Conservation (phyloP, 2,797 vertebrate species). For the Cyclopterus lumpus region DNA sequence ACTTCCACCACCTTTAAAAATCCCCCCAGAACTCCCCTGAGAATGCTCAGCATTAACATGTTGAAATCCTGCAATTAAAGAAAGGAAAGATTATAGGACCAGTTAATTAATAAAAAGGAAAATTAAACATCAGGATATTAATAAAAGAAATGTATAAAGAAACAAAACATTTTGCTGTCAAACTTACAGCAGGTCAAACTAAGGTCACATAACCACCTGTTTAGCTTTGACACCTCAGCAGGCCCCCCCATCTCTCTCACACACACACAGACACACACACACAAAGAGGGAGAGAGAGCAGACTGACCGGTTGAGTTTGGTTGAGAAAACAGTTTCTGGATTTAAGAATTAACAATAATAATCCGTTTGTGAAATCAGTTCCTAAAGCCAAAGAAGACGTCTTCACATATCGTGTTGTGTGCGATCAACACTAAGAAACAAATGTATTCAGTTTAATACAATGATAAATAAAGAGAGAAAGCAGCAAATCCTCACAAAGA, state of each 20-base stretch:
- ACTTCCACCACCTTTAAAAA: background rate
- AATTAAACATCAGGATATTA: background rate
- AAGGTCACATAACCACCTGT: background rate
- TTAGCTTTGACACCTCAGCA: slow-evolving; percentile 4
- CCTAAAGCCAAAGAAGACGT: too few species aligned
- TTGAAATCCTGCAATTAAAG: too few species aligned
- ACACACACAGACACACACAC: slow-evolving; percentile 1
- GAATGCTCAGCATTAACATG: background rate
- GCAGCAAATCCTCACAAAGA: too few species aligned
- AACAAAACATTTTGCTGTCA: background rate
- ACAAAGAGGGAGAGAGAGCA: background rate
- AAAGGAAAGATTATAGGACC: too few species aligned
- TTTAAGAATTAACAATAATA: background rate
- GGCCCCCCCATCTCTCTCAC: background rate
- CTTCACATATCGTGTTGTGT: too few species aligned
- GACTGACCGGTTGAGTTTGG: slow-evolving; percentile 35
- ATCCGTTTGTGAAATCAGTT: too few species aligned
- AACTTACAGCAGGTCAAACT: background rate
- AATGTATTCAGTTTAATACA: too few species aligned
- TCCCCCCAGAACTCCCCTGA: background rate
- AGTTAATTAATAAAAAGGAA: background rate
- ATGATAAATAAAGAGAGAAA: too few species aligned
- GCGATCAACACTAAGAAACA: too few species aligned
- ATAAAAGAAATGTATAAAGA: background rate
- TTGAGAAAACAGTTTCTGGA: slow-evolving; percentile 32